Base-by-base conservation (phyloP, 2,797 vertebrate genomes). In the Thunnus albacares region DNA sequence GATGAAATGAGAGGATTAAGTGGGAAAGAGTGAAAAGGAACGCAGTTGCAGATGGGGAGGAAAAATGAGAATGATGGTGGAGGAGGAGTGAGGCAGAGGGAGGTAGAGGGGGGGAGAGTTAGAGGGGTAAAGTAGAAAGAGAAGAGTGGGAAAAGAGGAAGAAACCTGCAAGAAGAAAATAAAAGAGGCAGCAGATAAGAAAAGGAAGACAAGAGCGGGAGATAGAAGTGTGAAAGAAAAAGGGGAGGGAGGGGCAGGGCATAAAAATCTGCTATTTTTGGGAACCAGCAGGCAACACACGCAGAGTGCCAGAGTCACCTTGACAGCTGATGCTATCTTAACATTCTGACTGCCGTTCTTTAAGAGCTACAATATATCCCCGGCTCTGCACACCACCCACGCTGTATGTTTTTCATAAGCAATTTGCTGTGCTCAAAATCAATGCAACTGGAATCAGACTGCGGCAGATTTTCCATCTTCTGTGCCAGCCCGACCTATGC, bases 251-350 rank as follows among this genome's bases (percentile, higher is more conserved):
- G 87, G 88, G 89, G 91, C 83, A 77, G 87, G 86, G 82, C 81
- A 88, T 87, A 88, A 87, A 93, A 92, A 93, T 87, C 90, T 17
- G 90, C 92, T 94, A 94, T 94, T 94, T 94, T 93, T 91, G 93
- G 92, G 93, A 93, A 84, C 73, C 90, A 85, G 93, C 89, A 91
- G 92, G 89, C 88, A 91, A 93, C 89, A 86, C 88, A 81, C 89
- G 74, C 89, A 87, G 84, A 90, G 92, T 90, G 91, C 91, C 85
- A 74, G 92, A 95, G 94, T 95, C 93, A 95, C 94, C 94, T 95
- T 95, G 93, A 94, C 92, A 94, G 92, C 92, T 94, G 93, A 94
- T 93, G 92, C 94, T 92, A 93, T 94, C 93, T 93, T 92, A 90
- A 93, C 90, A 91, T 91, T 87, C 90, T 87, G 91, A 87, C 87